Conservation (phyloP, 2,888 invertebrate genomes). For the Stomorhina lunata region DNA sequence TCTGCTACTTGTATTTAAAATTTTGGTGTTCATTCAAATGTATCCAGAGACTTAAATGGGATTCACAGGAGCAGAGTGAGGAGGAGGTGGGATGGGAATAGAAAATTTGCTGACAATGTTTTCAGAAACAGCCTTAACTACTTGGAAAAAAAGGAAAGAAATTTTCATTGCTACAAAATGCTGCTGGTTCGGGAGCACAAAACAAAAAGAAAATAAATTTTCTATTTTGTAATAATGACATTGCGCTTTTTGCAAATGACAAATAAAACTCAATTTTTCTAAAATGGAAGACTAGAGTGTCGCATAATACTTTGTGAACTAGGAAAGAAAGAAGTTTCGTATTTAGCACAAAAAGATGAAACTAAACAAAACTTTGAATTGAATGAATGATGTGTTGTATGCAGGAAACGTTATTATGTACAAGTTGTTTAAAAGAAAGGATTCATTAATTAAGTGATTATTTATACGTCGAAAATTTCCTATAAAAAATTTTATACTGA, state of each 20-base stretch:
- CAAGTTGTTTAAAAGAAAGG: not conserved
- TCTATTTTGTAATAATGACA: conserved; percentile 42
- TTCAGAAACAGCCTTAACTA: conserved; percentile 19
- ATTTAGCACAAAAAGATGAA: not conserved
- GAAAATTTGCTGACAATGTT: conserved; percentile 41
- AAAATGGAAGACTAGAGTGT: conserved; percentile 25
- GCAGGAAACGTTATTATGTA: not conserved
- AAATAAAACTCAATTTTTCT: conserved; percentile 49
- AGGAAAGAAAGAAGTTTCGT: not conserved
- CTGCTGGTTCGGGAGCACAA: not conserved
- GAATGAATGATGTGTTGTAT: conserved; percentile 11
- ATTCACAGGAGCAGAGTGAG: not conserved
- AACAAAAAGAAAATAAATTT: not conserved
- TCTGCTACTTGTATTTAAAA: conserved; percentile 5
- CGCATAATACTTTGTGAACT: conserved; percentile 11
- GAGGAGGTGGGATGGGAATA: not conserved
- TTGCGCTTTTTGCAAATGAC: conserved; percentile 53
- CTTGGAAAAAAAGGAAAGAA: not conserved
- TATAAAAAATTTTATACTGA: no score
- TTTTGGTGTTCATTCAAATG: conserved; percentile 23
- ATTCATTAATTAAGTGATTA: not conserved
- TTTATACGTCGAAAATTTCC: no score
- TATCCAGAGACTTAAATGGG: not conserved
- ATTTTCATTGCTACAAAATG: conserved; percentile 5
- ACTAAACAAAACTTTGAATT: not conserved